A percentile compares a stretch with the other conserved stretches of the same genome.
Evolutionary conservation across 2,113 vertebrate genomes (phyloP).

Genomic region (Circaetus gallicus): DNA sequence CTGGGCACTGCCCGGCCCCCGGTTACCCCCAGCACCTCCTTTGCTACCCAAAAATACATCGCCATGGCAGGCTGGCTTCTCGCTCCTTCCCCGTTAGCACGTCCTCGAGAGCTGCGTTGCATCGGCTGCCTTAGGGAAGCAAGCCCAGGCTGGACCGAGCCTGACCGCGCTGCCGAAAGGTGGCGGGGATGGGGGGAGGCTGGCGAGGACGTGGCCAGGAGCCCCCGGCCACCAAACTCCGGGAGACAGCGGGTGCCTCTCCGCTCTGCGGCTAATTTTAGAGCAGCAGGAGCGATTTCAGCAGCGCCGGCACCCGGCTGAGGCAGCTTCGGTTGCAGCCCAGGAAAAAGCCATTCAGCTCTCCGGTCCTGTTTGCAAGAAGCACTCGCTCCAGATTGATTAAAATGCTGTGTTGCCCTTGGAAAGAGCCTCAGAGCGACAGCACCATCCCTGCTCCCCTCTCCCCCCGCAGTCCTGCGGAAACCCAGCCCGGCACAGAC

Average conservation of each 20-base stretch:
- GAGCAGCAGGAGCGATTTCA: not conserved
- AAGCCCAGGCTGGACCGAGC: not conserved
- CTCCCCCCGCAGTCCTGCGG: fast-evolving
- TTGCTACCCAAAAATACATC: not conserved
- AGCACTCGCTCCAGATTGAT: not conserved
- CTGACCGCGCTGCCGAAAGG: not conserved
- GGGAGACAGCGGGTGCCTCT: not conserved
- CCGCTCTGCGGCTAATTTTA: not conserved
- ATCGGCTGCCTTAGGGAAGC: not conserved
- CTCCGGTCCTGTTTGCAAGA: not conserved
- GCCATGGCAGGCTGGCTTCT: fast-evolving
- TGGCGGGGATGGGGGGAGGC: not conserved
- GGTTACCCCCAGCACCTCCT: not conserved
- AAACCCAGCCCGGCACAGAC: not conserved
- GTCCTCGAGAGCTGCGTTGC: not conserved
- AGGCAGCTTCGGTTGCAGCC: not conserved
- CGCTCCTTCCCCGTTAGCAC: not conserved
- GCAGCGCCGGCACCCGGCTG: not conserved
- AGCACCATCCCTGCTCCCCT: not conserved
- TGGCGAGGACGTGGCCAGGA: fast-evolving
- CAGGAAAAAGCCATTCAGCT: not conserved
- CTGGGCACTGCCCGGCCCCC: not conserved
- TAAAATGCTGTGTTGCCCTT: not conserved
- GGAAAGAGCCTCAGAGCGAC: not conserved
- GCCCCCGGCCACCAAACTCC: not conserved